Evolutionary conservation across 2,797 vertebrate genomes (phyloP).

Genomic region (Pristis pectinata): DNA sequence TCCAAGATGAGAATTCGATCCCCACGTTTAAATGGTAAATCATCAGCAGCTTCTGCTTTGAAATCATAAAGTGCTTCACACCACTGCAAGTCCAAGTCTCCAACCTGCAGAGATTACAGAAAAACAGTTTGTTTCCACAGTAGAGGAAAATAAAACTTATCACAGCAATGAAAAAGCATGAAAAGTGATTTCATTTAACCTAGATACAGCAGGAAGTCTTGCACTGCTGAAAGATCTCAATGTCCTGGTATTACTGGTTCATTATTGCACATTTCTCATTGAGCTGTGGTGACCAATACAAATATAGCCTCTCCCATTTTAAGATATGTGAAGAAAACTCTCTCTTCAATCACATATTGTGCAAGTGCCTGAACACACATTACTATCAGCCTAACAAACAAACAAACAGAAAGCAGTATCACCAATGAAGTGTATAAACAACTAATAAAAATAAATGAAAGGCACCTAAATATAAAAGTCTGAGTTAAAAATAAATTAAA

Average conservation of each 20-base stretch:
- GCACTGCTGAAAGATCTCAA: not conserved
- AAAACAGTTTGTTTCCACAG: not conserved
- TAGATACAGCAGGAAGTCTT: not conserved
- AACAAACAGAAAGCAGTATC: not conserved
- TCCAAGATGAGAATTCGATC: constrained; percentile 73
- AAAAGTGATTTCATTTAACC: not conserved
- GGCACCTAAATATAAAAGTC: not conserved
- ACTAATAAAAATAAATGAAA: not conserved
- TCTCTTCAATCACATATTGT: not conserved
- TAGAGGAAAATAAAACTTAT: not conserved
- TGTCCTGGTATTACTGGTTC: not conserved
- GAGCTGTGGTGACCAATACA: not conserved
- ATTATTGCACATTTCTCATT: not conserved
- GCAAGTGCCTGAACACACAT: not conserved
- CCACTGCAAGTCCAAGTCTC: constrained; percentile 58
- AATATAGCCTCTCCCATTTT: not conserved
- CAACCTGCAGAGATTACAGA: not conserved
- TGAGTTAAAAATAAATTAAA: not conserved
- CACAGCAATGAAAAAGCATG: not conserved
- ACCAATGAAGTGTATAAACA: not conserved
- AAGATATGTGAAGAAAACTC: not conserved
- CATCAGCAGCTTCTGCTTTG: constrained; percentile 64
- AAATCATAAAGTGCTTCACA: constrained; percentile 81
- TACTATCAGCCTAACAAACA: not conserved
- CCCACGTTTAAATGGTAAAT: constrained; percentile 76